These are phyloP conservation scores for Cyclargus thomasi DNA, from an alignment of 1,140 invertebrate species.

Conservation along the genomic window DNA sequence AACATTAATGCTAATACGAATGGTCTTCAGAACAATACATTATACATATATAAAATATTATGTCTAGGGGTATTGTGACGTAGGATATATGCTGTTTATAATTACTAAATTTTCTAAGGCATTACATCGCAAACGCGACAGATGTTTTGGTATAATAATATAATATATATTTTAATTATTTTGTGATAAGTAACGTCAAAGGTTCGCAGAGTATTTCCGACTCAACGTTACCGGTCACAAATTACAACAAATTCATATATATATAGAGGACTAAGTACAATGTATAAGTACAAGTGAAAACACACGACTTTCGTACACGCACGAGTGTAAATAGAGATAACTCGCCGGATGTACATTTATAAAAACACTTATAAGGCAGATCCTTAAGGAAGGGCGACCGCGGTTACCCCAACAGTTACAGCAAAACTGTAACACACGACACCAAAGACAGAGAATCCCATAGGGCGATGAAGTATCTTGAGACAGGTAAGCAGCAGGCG, in stretches of 20 bases:
- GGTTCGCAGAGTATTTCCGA: no score
- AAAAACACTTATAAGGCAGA: constrained; percentile 72
- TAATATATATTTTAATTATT: not conserved
- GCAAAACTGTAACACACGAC: not conserved
- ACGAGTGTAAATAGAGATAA: constrained; percentile 45
- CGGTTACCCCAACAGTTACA: constrained; percentile 25
- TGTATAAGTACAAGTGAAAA: constrained; percentile 54
- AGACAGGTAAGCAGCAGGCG: no score
- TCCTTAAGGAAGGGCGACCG: constrained; percentile 54
- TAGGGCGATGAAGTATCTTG: no score
- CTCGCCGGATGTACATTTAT: constrained; percentile 60
- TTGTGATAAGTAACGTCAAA: not conserved
- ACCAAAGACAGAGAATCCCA: no score
- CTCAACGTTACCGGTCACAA: constrained; percentile 24
- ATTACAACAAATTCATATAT: constrained; percentile 28
- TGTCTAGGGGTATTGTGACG: not conserved
- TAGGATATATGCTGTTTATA: constrained; percentile 13
- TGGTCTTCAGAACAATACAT: no score
- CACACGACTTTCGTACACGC: constrained; percentile 36
- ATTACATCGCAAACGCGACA: constrained; percentile 41
- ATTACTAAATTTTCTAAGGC: constrained; percentile 53
- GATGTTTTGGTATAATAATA: constrained; percentile 24
- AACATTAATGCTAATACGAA: no score
- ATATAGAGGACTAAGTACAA: constrained; percentile 31
- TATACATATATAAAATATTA: no score